phyloP scores from a whole-genome alignment of 2,113 vertebrate species.

The Muntiacus muntjak region DNA sequence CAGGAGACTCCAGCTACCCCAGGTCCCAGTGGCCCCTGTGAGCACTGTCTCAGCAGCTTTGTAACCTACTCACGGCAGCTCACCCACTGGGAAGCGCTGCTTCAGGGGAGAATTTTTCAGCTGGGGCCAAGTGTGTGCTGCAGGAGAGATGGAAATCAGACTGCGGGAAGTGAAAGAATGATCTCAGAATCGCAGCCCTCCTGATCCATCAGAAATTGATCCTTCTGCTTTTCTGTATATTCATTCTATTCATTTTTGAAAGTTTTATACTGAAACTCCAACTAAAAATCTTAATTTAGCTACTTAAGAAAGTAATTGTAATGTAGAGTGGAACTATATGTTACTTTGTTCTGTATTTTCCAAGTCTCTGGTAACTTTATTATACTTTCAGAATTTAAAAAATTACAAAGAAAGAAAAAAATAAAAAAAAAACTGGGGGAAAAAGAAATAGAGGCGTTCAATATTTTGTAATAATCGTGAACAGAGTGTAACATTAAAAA shows the following conservation, averaged over 20 bases:
- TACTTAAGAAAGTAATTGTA: not conserved
- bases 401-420: not conserved
- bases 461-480: not conserved
- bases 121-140: not conserved
- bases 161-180: not conserved
- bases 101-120: not conserved
- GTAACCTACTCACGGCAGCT: not conserved
- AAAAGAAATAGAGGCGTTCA: not conserved
- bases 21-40: fast-evolving
- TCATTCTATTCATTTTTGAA: not conserved
- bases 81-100: not conserved
- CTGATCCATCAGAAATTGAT: not conserved
- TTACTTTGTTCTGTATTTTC: not conserved
- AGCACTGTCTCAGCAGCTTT: not conserved
- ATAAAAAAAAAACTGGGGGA: not conserved
- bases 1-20: not conserved
- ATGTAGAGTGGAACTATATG: not conserved
- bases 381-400: not conserved
- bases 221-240: not conserved
- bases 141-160: not conserved
- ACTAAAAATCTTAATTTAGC: not conserved
- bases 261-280: not conserved
- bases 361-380: not conserved
- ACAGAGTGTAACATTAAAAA: not conserved
- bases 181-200: not conserved